Base-by-base conservation (phyloP, 2,888 invertebrate species). In the Eulithis prunata region DNA sequence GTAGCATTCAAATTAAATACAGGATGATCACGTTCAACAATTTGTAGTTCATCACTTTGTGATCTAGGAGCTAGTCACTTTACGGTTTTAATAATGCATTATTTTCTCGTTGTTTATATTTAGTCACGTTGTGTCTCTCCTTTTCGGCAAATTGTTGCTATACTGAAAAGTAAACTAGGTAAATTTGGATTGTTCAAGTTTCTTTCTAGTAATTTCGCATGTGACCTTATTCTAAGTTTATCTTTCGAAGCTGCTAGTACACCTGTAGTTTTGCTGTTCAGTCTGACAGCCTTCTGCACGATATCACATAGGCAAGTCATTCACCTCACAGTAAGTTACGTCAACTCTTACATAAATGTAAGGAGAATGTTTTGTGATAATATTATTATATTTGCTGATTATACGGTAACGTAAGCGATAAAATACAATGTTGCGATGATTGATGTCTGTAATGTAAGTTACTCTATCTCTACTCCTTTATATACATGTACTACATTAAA, bases 341-440 rank as follows among this genome's bases (percentile, higher is more conserved):
- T 73, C 68, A 68, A 63, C 38, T 38, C 56, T 68, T 68, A 71
- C 64, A 51, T 71, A 71, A 68, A 58, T 64, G 60, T 55, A 58
- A 62, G 65, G 53, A 65, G 69, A 66, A 69, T 67, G 66, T 57
- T 62, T 38, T 51, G 46, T 56, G 65, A 58, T 66, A 68, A 70
- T 69, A 41, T 55, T 63, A 64, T 21, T 21, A 21, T 21, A 21
- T 45, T 61, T 56, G 63, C 66, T 68, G 68, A 64, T 64, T 52
- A 62, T 56, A 62, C 43, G 45, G 57, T 21, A 55, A 57, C 64
- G 53, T 56, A 56, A 49, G 52, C 54, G 57, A 66, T 68, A 68
- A 61, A 56, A 4, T 0, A 64, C 58, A 63, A 28, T 63, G 47
- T 13, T 51, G 4, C 11, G 14, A 53, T 58, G 38, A 58, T 53